Conservation (phyloP, 1,140 invertebrate genomes). For the Trypoxylus dichotomus region DNA sequence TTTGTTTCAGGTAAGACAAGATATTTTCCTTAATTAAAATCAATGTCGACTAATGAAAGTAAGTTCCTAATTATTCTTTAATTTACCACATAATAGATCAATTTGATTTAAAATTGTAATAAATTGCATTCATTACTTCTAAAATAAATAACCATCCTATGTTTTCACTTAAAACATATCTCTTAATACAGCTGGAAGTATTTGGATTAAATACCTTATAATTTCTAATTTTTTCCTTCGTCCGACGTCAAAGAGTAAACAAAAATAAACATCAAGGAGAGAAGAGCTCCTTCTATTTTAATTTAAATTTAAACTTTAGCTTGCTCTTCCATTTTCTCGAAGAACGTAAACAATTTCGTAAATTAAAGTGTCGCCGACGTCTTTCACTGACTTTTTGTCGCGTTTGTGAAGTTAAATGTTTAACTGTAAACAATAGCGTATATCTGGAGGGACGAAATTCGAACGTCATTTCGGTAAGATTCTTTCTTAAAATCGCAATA, state of each 20-base stretch:
- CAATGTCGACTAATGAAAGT: too few relatives aligned
- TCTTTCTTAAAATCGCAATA: too few relatives aligned
- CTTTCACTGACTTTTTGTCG: background rate
- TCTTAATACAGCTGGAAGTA: background rate
- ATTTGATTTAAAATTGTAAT: too few relatives aligned
- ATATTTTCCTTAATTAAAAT: too few relatives aligned
- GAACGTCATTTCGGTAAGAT: too few relatives aligned
- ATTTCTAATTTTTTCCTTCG: background rate
- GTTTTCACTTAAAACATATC: background rate
- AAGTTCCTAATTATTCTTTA: too few relatives aligned
- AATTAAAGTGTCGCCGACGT: background rate
- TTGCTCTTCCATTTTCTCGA: background rate
- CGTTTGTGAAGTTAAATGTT: background rate
- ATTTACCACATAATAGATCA: too few relatives aligned
- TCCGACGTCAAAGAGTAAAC: background rate
- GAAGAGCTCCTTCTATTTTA: background rate
- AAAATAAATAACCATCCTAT: too few relatives aligned
- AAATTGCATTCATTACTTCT: too few relatives aligned
- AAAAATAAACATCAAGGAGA: background rate
- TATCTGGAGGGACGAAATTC: too few relatives aligned
- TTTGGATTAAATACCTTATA: background rate
- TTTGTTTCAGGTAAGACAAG: too few relatives aligned
- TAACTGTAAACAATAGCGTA: too few relatives aligned
- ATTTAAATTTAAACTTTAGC: background rate
- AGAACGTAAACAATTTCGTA: slow-evolving; percentile 3